phyloP scores from a whole-genome alignment of 2,888 invertebrate species.

The Hipparchia sbordonii region DNA sequence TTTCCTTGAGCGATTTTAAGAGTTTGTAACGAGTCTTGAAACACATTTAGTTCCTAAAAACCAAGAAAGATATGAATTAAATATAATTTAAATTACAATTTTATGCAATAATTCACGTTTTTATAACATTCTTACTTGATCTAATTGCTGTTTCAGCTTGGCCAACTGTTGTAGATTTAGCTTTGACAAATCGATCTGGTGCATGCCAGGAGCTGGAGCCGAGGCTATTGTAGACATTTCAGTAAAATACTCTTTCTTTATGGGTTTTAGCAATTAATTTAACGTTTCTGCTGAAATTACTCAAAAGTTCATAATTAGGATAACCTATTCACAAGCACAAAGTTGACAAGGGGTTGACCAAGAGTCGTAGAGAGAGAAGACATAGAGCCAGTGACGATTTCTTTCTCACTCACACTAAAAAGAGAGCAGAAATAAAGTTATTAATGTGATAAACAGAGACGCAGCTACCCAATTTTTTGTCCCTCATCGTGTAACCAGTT shows the following conservation, averaged over 20 bases:
- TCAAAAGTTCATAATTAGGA: slow-evolving; percentile 35
- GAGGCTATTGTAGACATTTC: slow-evolving; percentile 84
- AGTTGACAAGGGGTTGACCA: no score
- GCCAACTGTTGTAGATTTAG: slow-evolving; percentile 91
- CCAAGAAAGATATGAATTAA: slow-evolving; percentile 12
- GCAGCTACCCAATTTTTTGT: no score
- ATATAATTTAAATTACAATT: background rate
- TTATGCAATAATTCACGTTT: background rate
- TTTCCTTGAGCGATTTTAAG: slow-evolving; percentile 95
- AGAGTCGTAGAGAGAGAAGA: no score
- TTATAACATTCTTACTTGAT: slow-evolving; percentile 84
- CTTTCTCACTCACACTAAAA: no score
- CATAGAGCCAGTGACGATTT: no score
- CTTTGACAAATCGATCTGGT: slow-evolving; percentile 91
- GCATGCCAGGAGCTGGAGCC: slow-evolving; percentile 85
- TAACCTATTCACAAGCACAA: slow-evolving; percentile 33
- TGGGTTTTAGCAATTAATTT: slow-evolving; percentile 12
- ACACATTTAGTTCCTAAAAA: slow-evolving; percentile 90
- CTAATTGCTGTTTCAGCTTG: slow-evolving; percentile 93
- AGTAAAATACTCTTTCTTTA: slow-evolving; percentile 17
- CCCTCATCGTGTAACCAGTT: no score
- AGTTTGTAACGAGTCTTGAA: slow-evolving; percentile 94
- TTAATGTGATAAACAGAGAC: no score
- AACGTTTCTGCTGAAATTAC: slow-evolving; percentile 16
- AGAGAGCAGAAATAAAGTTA: no score